Conservation (phyloP, 2,113 vertebrate species). For the Carassius auratus region DNA sequence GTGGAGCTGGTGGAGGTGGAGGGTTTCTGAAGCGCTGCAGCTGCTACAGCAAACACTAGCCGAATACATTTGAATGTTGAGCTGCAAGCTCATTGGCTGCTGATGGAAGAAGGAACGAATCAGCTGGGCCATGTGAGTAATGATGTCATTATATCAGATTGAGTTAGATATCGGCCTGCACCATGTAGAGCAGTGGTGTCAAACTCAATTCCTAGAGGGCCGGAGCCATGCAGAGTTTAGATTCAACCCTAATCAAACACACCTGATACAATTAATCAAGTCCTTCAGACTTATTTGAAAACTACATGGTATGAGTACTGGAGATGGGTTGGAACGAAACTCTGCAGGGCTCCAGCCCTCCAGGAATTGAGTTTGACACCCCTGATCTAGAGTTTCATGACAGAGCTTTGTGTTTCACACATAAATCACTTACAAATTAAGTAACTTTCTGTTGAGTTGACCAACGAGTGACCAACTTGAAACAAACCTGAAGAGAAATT, state of each 20-base stretch:
- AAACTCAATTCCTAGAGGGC: too few species aligned
- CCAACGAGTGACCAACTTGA: not conserved
- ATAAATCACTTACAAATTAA: not conserved
- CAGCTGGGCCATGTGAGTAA: not conserved
- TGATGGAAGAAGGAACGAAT: not conserved
- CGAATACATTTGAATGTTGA: not conserved
- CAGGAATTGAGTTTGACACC: too few species aligned
- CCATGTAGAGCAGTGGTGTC: too few species aligned
- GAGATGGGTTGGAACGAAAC: too few species aligned
- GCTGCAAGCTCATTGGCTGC: too few species aligned
- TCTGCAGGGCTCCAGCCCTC: too few species aligned
- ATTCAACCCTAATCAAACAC: too few species aligned
- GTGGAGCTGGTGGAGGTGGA: not conserved
- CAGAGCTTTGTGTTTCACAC: not conserved
- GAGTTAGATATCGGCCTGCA: not conserved
- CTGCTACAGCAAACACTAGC: not conserved
- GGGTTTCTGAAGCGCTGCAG: not conserved
- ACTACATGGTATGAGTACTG: too few species aligned
- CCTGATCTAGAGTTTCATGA: not conserved
- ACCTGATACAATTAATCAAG: too few species aligned
- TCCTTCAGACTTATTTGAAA: too few species aligned
- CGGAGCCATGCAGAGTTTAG: too few species aligned
- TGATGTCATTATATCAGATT: not conserved
- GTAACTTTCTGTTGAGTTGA: not conserved
- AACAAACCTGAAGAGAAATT: not conserved